A percentile compares a stretch with the other conserved stretches of the same genome.
Evolutionary conservation across 2,113 vertebrate genomes (phyloP).

Genomic region (Malurus melanocephalus): DNA sequence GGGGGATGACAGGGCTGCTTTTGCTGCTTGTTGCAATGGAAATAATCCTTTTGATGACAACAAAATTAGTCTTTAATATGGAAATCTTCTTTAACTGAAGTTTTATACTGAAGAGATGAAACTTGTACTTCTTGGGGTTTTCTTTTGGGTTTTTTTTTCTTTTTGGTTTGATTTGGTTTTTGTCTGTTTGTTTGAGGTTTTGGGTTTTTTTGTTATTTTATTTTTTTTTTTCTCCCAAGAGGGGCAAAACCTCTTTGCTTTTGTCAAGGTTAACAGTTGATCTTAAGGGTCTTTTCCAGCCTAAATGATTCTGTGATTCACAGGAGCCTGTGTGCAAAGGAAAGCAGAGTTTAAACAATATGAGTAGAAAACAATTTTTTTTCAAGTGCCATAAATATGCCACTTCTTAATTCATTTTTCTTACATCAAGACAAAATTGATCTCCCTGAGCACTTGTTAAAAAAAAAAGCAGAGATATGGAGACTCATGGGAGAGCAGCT

Average conservation of each 20-base stretch:
- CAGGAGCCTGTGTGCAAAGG: background rate
- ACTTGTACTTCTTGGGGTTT: background rate
- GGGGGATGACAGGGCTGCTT: background rate
- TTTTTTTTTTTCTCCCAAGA: background rate
- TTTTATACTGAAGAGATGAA: background rate
- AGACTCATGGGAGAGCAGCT: background rate
- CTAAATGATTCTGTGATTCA: background rate
- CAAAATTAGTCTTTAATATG: background rate
- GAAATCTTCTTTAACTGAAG: background rate
- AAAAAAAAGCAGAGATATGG: background rate
- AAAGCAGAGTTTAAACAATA: background rate
- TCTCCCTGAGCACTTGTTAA: background rate
- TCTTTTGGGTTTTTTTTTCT: background rate
- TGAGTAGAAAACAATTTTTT: background rate
- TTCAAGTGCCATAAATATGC: fast-evolving
- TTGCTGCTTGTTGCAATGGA: background rate
- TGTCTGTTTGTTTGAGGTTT: background rate
- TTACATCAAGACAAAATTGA: background rate
- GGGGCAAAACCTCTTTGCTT: background rate
- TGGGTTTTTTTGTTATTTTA: background rate
- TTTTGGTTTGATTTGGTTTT: background rate
- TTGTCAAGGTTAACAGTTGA: background rate
- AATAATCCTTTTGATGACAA: background rate
- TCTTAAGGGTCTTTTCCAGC: background rate
- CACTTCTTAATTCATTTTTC: background rate